phyloP scores from a whole-genome alignment of 1,140 invertebrate genomes.

The Drosophila gunungcola region DNA sequence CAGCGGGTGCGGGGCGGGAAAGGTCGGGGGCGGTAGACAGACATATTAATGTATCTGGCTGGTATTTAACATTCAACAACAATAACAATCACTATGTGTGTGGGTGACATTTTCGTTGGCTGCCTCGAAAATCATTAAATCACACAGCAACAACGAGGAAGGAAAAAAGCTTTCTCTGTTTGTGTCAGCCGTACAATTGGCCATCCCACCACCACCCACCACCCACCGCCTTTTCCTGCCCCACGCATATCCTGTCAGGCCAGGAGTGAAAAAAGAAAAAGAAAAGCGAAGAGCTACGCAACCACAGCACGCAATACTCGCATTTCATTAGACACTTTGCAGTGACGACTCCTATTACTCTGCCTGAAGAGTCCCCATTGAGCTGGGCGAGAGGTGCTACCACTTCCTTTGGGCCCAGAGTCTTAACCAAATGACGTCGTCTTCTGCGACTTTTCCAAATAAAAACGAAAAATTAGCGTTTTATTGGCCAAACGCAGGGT shows the following conservation, averaged over 20 bases:
- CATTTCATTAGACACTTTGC: slow-evolving; percentile 83
- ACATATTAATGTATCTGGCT: slow-evolving; percentile 82
- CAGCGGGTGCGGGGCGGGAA: slow-evolving; percentile 2
- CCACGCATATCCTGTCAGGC: slow-evolving; percentile 68
- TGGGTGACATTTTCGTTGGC: slow-evolving; percentile 63
- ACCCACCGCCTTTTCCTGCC: slow-evolving; percentile 11
- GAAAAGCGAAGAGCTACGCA: slow-evolving; percentile 67
- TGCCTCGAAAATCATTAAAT: slow-evolving; percentile 79
- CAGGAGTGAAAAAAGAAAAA: slow-evolving; percentile 5
- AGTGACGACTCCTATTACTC: slow-evolving; percentile 81
- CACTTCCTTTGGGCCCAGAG: slow-evolving; percentile 9
- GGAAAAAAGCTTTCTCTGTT: slow-evolving; percentile 62
- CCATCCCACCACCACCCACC: slow-evolving; percentile 37
- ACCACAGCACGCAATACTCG: slow-evolving; percentile 81
- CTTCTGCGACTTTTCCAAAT: neutral
- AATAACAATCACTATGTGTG: slow-evolving; percentile 65
- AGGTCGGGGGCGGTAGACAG: slow-evolving; percentile 44
- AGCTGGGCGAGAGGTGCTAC: neutral
- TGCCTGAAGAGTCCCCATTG: slow-evolving; percentile 28
- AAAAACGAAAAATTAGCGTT: slow-evolving; percentile 45
- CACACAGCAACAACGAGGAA: slow-evolving; percentile 48
- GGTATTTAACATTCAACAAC: slow-evolving; percentile 83
- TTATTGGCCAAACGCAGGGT: slow-evolving; percentile 17
- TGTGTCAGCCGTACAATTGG: slow-evolving; percentile 79
- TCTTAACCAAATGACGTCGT: slow-evolving; percentile 44